These are phyloP conservation scores for Chloroceryle amazona DNA, from an alignment of 2,797 vertebrate species.

Conservation along the genomic window DNA sequence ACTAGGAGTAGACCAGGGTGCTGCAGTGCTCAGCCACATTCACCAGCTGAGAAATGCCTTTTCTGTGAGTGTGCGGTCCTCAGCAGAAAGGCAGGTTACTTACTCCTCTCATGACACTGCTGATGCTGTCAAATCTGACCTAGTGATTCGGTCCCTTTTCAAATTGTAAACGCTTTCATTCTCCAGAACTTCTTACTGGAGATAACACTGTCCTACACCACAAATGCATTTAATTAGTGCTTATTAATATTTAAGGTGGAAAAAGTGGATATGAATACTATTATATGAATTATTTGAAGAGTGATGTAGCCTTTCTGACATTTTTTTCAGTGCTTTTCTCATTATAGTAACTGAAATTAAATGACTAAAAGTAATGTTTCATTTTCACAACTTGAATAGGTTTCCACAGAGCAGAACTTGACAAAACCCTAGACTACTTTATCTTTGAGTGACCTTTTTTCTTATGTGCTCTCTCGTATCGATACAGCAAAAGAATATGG, in stretches of 20 bases:
- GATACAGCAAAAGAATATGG: neutral
- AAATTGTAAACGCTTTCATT: neutral
- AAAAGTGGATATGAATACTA: neutral
- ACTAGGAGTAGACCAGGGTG: neutral
- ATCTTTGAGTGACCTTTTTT: neutral
- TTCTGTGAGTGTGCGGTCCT: accelerated
- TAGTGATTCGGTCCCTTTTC: neutral
- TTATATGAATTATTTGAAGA: neutral
- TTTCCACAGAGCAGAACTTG: neutral
- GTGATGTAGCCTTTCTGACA: neutral
- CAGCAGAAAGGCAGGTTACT: neutral
- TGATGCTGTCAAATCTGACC: neutral
- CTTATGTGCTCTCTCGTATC: neutral
- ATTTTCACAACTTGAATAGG: neutral
- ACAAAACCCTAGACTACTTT: neutral
- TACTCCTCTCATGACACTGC: neutral
- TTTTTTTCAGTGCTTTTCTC: neutral
- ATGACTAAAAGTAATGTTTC: neutral
- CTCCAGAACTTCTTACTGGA: neutral
- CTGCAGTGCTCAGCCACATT: neutral
- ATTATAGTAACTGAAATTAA: neutral
- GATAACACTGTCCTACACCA: neutral
- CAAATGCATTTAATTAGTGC: neutral
- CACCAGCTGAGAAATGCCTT: neutral
- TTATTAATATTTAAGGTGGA: neutral